phyloP scores from a whole-genome alignment of 2,113 vertebrate genomes.

The Albula goreensis region DNA sequence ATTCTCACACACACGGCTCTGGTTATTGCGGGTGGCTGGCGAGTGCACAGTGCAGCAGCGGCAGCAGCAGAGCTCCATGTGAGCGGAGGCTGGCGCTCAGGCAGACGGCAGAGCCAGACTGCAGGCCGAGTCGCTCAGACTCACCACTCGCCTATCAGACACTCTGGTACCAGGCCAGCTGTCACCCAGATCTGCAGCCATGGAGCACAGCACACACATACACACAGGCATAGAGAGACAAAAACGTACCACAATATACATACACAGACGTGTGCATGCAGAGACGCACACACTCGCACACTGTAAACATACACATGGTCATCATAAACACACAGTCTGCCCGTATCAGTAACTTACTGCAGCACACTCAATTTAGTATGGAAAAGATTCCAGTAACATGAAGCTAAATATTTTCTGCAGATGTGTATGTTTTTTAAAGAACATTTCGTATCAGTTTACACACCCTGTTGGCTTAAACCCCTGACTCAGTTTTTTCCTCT shows the following conservation, averaged over 20 bases:
- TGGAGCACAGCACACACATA: conserved; percentile 13
- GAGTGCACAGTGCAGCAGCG: background rate
- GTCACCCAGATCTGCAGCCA: conserved; percentile 40
- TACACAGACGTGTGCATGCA: conserved; percentile 9
- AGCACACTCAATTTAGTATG: background rate
- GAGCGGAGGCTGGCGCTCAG: background rate
- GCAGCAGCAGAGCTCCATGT: background rate
- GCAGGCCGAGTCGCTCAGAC: conserved; percentile 50
- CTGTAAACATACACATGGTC: background rate
- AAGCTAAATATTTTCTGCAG: background rate
- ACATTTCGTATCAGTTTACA: background rate
- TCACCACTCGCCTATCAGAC: conserved; percentile 50
- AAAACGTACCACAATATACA: conserved; percentile 20
- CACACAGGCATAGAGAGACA: conserved; percentile 29
- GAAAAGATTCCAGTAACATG: background rate
- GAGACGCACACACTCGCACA: background rate
- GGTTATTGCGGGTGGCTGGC: background rate
- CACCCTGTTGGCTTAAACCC: background rate
- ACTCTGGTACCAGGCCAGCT: conserved; percentile 69
- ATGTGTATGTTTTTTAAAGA: conserved; percentile 2
- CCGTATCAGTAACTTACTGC: background rate
- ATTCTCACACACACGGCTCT: background rate
- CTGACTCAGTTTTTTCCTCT: background rate
- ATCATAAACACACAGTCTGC: background rate
- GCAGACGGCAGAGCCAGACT: conserved; percentile 33